phyloP scores from a whole-genome alignment of 2,113 vertebrate species.

The Chiloscyllium plagiosum region DNA sequence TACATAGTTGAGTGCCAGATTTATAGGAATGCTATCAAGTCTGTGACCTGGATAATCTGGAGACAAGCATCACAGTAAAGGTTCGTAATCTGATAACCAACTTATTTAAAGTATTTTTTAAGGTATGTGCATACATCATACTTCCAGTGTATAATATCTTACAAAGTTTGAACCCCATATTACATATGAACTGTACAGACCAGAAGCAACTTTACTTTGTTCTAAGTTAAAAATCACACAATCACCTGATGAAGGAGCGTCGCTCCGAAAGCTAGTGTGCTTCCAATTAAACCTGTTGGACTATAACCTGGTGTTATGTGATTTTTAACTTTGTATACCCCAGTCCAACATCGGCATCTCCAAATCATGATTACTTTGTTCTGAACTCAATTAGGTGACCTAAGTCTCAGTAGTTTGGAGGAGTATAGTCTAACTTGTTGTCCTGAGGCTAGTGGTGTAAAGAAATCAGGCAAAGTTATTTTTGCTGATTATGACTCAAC shows the following conservation, averaged over 20 bases:
- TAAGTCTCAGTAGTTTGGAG: not conserved
- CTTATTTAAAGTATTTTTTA: conserved; percentile 2
- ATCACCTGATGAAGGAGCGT: too few species aligned
- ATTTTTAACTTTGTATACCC: too few species aligned
- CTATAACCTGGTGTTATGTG: too few species aligned
- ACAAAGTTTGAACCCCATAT: not conserved
- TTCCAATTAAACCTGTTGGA: too few species aligned
- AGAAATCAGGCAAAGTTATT: not conserved
- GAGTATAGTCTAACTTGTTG: not conserved
- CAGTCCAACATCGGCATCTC: too few species aligned
- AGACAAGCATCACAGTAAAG: not conserved
- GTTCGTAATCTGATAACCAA: not conserved
- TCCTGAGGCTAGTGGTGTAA: not conserved
- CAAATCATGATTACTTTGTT: not conserved
- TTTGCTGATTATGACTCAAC: not conserved
- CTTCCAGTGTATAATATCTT: not conserved
- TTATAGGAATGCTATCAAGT: conserved; percentile 9
- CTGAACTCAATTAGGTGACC: not conserved
- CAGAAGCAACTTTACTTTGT: not conserved
- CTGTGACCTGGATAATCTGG: not conserved
- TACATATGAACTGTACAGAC: not conserved
- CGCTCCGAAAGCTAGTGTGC: too few species aligned
- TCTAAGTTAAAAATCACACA: too few species aligned
- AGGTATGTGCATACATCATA: not conserved
- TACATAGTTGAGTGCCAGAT: conserved; percentile 5